Evolutionary conservation across 2,888 invertebrate species (phyloP), one percentile per base, ranked within the genome.

Genomic region (Tinea semifulvella): DNA sequence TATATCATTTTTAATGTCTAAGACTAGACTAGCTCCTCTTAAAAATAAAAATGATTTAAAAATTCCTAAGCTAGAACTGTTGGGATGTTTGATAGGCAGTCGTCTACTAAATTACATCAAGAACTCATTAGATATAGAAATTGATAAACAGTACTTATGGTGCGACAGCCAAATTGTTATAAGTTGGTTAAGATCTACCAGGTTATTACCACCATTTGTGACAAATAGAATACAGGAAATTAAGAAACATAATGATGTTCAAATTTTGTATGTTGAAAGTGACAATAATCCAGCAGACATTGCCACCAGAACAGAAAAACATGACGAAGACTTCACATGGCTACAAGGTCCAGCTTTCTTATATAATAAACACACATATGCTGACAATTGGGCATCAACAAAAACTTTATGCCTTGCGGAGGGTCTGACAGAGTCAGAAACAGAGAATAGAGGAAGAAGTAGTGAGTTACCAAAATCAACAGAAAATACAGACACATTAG

Each of bases 91-190:
- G 8, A 42, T 42, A 4, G 42, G 26, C 22, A 11, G 42, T 14
- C 11, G 42, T 10, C 14, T 42, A 16, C 14, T 42, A 13, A 26
- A 3, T 3, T 42, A 42, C 26, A 16, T 13, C 2, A 7, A 26
- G 14, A 5, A n/a, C 4, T n/a, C n/a, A 7, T 42, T 42, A 13
- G 26, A 42, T 3, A 2, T 26, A 5, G 26, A 25, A 11, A 42
- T 42, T 11, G 14, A 26, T 16, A 14, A 26, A 3, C 3, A 26
- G 26, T 42, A 11, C n/a, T 2, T 42, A 4, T 42, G 42, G 42
- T 10, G 26, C 22, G 26, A 42, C 16, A 42, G 42, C 14, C 25
- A 42, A 42, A 25, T 42, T 14, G 42, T 42, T 4, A 4, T 42
- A 25, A 22, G 14, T 16, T 42, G 42, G 42, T 8, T 42, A 25